Evolutionary conservation across 2,113 vertebrate species (phyloP).

Genomic region (Theristicus caerulescens): DNA sequence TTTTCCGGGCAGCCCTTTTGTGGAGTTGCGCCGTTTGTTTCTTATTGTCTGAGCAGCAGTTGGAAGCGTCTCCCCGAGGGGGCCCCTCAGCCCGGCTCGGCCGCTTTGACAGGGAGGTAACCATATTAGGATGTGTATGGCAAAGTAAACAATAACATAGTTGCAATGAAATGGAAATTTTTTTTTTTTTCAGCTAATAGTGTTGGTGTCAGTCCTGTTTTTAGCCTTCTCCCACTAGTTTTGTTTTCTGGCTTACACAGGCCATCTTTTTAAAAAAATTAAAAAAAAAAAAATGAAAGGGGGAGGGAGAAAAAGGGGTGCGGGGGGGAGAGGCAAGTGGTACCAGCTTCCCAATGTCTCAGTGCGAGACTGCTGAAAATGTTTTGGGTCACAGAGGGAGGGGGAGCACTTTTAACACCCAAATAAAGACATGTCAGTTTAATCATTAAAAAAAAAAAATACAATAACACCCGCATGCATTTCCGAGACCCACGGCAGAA

Average conservation of each 20-base stretch:
- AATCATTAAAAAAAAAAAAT: not conserved
- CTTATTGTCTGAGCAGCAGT: conserved; percentile 91
- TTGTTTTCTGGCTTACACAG: conserved; percentile 71
- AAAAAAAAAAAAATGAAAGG: conserved; percentile 1
- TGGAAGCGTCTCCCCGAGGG: conserved; percentile 82
- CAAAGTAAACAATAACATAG: conserved; percentile 99
- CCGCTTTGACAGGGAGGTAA: conserved; percentile 87
- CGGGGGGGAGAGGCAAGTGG: not conserved
- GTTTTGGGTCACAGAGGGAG: conserved; percentile 46
- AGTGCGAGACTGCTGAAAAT: conserved; percentile 62
- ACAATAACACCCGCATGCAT: fast-evolving
- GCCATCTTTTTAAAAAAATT: conserved; percentile 15
- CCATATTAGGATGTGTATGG: conserved; percentile 96
- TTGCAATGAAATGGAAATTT: conserved; percentile 93
- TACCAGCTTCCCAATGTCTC: conserved; percentile 75
- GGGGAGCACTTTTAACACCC: conserved; percentile 67
- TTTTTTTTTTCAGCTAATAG: conserved; percentile 81
- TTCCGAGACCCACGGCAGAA: not conserved
- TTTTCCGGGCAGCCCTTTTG: conserved; percentile 81
- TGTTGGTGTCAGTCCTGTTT: conserved; percentile 87
- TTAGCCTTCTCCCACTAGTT: conserved; percentile 74
- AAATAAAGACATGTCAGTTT: conserved; percentile 61
- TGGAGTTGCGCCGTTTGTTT: conserved; percentile 89
- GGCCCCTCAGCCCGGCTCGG: conserved; percentile 82
- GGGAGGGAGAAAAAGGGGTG: not conserved